phyloP scores from a whole-genome alignment of 2,113 vertebrate genomes.

The human region GRCh38 chr12:128698501-128699000 shows the following conservation, averaged over 20 bases:
- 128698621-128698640: neutral
- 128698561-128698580: accelerated
- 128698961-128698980: accelerated
- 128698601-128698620: neutral
- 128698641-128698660: too few relatives aligned
- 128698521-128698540: neutral
- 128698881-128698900: too few relatives aligned
- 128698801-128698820: neutral
- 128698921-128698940: neutral
- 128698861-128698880: too few relatives aligned
- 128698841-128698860: too few relatives aligned
- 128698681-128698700: neutral
- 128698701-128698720: neutral
- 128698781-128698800: neutral
- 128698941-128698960: accelerated
- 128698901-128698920: accelerated
- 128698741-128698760: neutral
- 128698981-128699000: neutral
- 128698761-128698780: neutral
- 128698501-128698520: neutral
- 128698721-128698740: neutral
- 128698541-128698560: neutral
- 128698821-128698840: too few relatives aligned
- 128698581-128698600: too few relatives aligned
- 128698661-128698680: neutral